Evolutionary conservation across 2,113 vertebrate genomes (phyloP).

Genomic region (Pyrgilauda ruficollis): DNA sequence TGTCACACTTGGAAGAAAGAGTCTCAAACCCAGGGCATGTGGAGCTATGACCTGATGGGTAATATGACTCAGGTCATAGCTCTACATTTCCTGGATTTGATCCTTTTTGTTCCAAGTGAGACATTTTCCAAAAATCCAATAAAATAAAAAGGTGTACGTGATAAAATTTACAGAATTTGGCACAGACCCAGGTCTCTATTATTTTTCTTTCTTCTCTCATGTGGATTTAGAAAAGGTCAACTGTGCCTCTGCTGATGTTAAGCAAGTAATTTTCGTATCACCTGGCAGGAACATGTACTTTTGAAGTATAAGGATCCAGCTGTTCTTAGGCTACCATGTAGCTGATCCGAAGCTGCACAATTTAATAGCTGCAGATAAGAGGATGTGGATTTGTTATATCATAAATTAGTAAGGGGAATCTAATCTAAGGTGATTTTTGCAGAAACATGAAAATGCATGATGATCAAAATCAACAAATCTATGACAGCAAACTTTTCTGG

Average conservation of each 20-base stretch:
- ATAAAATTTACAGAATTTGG: not conserved
- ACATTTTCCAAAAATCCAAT: not conserved
- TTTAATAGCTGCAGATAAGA: not conserved
- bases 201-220: not conserved
- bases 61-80: not conserved
- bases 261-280: not conserved
- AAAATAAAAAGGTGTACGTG: accelerated
- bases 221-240: not conserved
- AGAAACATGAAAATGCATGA: not conserved
- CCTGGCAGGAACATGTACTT: not conserved
- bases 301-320: not conserved
- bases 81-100: not conserved
- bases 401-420: not conserved
- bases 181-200: not conserved
- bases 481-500: not conserved
- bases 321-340: not conserved
- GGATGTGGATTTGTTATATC: not conserved
- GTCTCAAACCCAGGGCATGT: not conserved
- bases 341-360: not conserved
- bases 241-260: not conserved
- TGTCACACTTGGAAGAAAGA: not conserved
- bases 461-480: not conserved
- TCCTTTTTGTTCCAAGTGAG: not conserved
- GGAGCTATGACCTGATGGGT: not conserved
- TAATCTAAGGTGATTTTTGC: not conserved